Base-by-base conservation (phyloP, 2,113 vertebrate genomes). In the Pungitius pungitius region DNA sequence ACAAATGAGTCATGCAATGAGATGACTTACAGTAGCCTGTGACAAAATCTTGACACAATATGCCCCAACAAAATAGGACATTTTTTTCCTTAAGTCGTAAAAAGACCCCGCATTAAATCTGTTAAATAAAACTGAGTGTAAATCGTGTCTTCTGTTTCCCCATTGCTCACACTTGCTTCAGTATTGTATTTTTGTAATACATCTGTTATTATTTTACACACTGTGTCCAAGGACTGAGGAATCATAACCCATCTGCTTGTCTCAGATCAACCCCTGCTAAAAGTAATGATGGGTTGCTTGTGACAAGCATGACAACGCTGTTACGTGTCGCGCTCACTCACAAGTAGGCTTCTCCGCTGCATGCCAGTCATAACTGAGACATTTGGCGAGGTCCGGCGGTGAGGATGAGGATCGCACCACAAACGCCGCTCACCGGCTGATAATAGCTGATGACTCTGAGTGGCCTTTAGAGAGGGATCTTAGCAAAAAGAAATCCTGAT, bases 261-360 rank as follows among this genome's bases (percentile, higher is more conserved):
- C 84, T 85, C 82, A 84, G 67, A 89, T 89, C 85, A 67, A 81
- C 86, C 80, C 73, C 77, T 8, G 67, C 81, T 88, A 84, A 90
- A 90, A 87, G 82, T 78, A 76, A 87, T 86, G 85, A 90, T 85
- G 79, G 79, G 80, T 58, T 27, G 56, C 80, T 85, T 75, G 78
- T 84, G 86, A 89, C 86, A 82, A 14, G 75, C 85, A 82, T 83
- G 76, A 81, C 40, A 58, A 82, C 80, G 78, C 75, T 40, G 80
- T 80, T 78, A 80, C 42, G 45, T 54, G 33, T 74, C 80, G 22
- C 56, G n/a, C 71, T 85, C 73, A 73, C 93, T 92, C 90, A 85
- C 69, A 87, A 78, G 83, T 55, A n/a, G 64, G 56, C 65, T 15
- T 63, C 84, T 81, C 39, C 56, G 59, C 72, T 71, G 68, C 37